phyloP scores from a whole-genome alignment of 1,140 invertebrate genomes.

The Aricia agestis region DNA sequence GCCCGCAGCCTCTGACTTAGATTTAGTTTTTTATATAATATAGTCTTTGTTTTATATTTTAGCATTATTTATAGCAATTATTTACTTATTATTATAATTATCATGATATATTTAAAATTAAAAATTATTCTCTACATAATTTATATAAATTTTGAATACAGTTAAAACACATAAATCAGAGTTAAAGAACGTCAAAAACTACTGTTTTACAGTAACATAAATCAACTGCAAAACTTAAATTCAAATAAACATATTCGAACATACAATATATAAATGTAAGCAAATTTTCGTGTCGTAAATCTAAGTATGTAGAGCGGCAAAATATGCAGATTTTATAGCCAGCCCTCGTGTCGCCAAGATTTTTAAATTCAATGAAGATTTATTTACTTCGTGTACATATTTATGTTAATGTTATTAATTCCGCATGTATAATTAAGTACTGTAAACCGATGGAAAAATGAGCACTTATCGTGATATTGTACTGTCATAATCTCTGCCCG shows the following conservation, averaged over 20 bases:
- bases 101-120: too few relatives aligned
- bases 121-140: too few relatives aligned
- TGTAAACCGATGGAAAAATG: not conserved
- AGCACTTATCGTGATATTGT: not conserved
- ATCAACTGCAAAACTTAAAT: not conserved
- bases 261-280: constrained; percentile 3
- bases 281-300: constrained; percentile 5
- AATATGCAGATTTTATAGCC: constrained; percentile 13
- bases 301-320: not conserved
- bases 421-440: not conserved
- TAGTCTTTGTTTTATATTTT: too few relatives aligned
- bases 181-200: not conserved
- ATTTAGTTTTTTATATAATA: too few relatives aligned
- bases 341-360: constrained; percentile 8
- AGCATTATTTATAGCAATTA: too few relatives aligned
- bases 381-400: constrained; percentile 7
- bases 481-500: too few relatives aligned
- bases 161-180: not conserved
- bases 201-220: not conserved
- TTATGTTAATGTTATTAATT: not conserved
- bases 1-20: too few relatives aligned
- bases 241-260: not conserved
- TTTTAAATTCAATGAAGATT: constrained; percentile 17
- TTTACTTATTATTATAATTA: too few relatives aligned
- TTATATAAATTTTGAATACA: too few relatives aligned